phyloP scores from a whole-genome alignment of 2,888 invertebrate species.

The Tetragnatha montana region DNA sequence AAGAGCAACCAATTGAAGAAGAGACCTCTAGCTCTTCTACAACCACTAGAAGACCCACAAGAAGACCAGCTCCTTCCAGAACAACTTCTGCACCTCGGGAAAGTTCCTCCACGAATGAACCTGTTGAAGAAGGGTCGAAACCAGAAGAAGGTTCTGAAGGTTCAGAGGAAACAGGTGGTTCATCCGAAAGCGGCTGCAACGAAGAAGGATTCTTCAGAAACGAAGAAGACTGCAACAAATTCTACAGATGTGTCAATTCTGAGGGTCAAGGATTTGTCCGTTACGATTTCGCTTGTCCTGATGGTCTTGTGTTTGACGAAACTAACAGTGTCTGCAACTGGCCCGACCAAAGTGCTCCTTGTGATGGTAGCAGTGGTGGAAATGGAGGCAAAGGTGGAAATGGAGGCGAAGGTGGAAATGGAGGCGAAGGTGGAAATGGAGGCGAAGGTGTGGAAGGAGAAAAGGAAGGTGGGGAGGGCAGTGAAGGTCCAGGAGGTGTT shows the following conservation, averaged over 20 bases:
- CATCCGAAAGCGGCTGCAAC: conserved; percentile 57
- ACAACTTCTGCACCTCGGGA: neutral
- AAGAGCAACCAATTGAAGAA: neutral
- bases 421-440: conserved; percentile 74
- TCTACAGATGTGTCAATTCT: conserved; percentile 88
- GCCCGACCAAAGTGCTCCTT: conserved; percentile 85
- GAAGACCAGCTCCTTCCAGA: too few relatives aligned
- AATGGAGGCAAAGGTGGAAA: too few relatives aligned
- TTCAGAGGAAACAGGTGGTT: neutral
- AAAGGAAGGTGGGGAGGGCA: neutral
- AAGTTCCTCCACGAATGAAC: neutral
- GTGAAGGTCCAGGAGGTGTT: neutral
- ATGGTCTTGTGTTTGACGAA: conserved; percentile 84
- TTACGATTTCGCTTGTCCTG: conserved; percentile 88
- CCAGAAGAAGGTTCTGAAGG: neutral
- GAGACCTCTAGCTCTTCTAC: neutral
- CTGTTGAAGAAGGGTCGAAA: neutral
- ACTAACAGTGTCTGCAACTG: conserved; percentile 82
- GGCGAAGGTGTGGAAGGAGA: neutral
- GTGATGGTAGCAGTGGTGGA: conserved; percentile 75
- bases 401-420: neutral
- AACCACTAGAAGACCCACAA: too few relatives aligned
- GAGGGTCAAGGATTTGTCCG: conserved; percentile 86
- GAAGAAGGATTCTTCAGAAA: conserved; percentile 72
- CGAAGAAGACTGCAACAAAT: conserved; percentile 77